Conservation (phyloP, 2,888 invertebrate genomes). For the Agonum fuliginosum region DNA sequence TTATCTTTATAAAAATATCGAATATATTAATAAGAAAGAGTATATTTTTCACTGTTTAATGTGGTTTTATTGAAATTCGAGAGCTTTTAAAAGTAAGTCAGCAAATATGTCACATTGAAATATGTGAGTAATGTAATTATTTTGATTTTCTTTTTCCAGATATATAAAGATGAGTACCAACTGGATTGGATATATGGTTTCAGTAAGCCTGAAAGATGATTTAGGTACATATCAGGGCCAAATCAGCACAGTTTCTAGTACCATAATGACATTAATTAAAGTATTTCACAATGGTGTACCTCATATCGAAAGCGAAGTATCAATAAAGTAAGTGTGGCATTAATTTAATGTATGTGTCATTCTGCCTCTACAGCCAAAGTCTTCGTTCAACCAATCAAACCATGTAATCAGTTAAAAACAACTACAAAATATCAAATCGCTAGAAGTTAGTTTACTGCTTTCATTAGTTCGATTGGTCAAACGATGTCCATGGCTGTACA, state of each 20-base stretch:
- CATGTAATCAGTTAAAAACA: no score
- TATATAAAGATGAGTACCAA: constrained; percentile 71
- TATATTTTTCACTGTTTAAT: constrained; percentile 32
- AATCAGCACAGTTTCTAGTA: constrained; percentile 83
- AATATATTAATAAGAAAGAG: constrained; percentile 13
- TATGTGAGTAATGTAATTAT: neutral
- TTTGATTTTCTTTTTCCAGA: constrained; percentile 60
- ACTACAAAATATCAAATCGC: no score
- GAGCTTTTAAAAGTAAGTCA: constrained; percentile 29
- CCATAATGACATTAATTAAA: constrained; percentile 83
- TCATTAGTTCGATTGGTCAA: no score
- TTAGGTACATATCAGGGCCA: constrained; percentile 88
- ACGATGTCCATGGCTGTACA: neutral
- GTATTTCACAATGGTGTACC: constrained; percentile 89
- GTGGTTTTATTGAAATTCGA: constrained; percentile 26
- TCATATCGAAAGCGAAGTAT: constrained; percentile 77
- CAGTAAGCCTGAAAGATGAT: constrained; percentile 86
- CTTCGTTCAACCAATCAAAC: no score
- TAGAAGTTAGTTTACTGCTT: no score
- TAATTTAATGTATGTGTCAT: no score
- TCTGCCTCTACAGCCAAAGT: neutral
- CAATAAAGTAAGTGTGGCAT: constrained; percentile 78
- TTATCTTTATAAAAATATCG: constrained; percentile 35
- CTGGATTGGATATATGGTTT: constrained; percentile 88
- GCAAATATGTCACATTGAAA: constrained; percentile 14